A percentile compares a stretch with the other conserved stretches of the same genome.
These are phyloP conservation scores for Stramonita haemastoma DNA, from an alignment of 2,888 invertebrate species.

Conservation along the genomic window DNA sequence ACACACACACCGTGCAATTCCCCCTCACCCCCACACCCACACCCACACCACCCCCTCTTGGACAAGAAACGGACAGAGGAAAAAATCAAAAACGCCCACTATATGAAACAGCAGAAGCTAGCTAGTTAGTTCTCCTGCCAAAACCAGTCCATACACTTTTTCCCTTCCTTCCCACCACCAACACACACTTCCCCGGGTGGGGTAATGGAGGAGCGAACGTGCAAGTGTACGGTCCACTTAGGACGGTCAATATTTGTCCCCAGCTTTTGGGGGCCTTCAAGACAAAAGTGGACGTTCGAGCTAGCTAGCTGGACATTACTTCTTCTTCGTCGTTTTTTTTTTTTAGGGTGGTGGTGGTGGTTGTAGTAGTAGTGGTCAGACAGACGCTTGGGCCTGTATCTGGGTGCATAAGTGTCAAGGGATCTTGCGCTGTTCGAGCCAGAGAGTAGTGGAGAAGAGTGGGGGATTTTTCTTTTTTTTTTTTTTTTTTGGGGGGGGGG, in stretches of 20 bases:
- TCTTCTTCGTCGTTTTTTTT: no score
- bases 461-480: not conserved
- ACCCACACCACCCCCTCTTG: not conserved
- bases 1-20: not conserved
- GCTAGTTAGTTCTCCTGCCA: not conserved
- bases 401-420: no score
- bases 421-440: not conserved
- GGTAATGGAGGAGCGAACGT: not conserved
- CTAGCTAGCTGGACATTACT: not conserved
- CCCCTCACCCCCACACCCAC: not conserved
- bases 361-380: no score
- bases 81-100: constrained; percentile 13
- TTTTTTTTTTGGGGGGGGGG: not conserved
- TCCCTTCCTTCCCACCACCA: not conserved
- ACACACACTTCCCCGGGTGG: no score
- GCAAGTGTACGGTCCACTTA: constrained; percentile 4
- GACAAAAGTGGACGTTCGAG: not conserved
- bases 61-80: not conserved
- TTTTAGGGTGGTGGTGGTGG: no score
- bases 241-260: constrained; percentile 23
- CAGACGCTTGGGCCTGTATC: no score
- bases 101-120: not conserved
- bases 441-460: not conserved
- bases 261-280: not conserved
- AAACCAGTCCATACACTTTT: not conserved